Percentiles rank a stretch among this genome's conserved stretches.
Evolutionary conservation across 2,113 vertebrate species (phyloP).

Genomic region (Axis porcinus): DNA sequence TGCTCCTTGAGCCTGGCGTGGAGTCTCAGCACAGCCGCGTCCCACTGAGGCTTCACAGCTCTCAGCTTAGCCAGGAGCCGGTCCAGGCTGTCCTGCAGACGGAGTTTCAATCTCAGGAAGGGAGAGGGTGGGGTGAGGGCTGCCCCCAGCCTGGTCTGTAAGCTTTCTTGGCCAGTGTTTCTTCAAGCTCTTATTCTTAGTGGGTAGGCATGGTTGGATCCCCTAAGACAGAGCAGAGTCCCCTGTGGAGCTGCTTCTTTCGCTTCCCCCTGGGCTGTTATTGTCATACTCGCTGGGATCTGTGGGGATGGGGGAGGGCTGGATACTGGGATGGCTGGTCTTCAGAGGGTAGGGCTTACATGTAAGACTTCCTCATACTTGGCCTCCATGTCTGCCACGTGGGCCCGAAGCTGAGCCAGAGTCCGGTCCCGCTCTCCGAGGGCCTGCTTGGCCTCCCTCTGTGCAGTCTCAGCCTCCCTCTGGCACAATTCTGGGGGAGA

Average conservation of each 20-base stretch:
- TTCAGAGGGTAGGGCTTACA: constrained; percentile 64
- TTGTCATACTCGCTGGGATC: not conserved
- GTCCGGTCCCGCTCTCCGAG: constrained; percentile 74
- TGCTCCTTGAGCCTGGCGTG: constrained; percentile 73
- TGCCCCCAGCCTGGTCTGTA: not conserved
- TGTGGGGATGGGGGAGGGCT: not conserved
- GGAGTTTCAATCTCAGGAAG: not conserved
- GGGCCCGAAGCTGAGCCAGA: constrained; percentile 76
- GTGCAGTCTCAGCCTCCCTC: constrained; percentile 60
- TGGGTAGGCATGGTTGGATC: not conserved
- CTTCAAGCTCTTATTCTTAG: not conserved
- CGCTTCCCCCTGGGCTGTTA: not conserved
- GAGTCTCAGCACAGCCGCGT: constrained; percentile 47
- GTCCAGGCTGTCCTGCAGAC: constrained; percentile 79
- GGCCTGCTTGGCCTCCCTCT: constrained; percentile 45
- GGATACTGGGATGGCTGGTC: not conserved
- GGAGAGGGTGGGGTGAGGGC: not conserved
- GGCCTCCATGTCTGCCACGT: constrained; percentile 78
- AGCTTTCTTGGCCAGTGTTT: not conserved
- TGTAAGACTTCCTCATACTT: constrained; percentile 82
- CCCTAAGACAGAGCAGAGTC: not conserved
- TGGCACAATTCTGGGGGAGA: constrained; percentile 69
- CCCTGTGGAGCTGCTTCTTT: not conserved
- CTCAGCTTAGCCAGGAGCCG: constrained; percentile 75
- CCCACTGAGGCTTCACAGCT: constrained; percentile 67